A percentile compares a stretch with the other conserved stretches of the same genome.
phyloP scores from a whole-genome alignment of 2,888 invertebrate genomes.

The Rhagophthalmus giganteus region DNA sequence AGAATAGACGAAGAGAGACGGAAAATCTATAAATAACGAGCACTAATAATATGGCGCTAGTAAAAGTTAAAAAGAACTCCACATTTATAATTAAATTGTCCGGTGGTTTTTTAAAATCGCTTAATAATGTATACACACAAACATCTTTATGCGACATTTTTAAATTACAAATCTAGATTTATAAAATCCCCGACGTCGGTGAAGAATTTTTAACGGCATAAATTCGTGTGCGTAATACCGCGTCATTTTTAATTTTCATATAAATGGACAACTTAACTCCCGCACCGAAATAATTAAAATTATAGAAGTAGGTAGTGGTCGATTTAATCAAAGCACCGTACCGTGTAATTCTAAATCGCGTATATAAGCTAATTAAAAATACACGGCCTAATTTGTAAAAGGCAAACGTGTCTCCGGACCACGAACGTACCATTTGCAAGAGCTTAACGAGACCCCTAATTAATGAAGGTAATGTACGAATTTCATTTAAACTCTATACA shows the following conservation, averaged over 20 bases:
- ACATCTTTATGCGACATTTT: slow-evolving; percentile 27
- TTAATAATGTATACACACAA: slow-evolving; percentile 21
- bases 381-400: slow-evolving; percentile 31
- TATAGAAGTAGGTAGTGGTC: slow-evolving; percentile 12
- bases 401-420: slow-evolving; percentile 21
- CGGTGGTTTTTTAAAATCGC: slow-evolving; percentile 18
- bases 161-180: slow-evolving; percentile 25
- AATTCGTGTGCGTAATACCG: slow-evolving; percentile 18
- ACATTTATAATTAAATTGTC: slow-evolving; percentile 26
- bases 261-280: slow-evolving; percentile 15
- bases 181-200: slow-evolving; percentile 18
- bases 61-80: slow-evolving; percentile 16
- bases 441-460: slow-evolving; percentile 31
- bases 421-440: slow-evolving; percentile 29
- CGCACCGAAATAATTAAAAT: slow-evolving; percentile 18
- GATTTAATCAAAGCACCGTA: slow-evolving; percentile 21
- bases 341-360: slow-evolving; percentile 18
- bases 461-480: slow-evolving; percentile 29
- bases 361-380: slow-evolving; percentile 27
- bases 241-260: slow-evolving; percentile 23
- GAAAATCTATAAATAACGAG: slow-evolving; percentile 12
- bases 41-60: slow-evolving; percentile 22
- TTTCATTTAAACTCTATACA: slow-evolving; percentile 27
- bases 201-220: slow-evolving; percentile 20
- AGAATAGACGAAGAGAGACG: slow-evolving; percentile 11